These are phyloP conservation scores for Hemicordylus capensis DNA, from an alignment of 2,113 vertebrate genomes.

Conservation along the genomic window DNA sequence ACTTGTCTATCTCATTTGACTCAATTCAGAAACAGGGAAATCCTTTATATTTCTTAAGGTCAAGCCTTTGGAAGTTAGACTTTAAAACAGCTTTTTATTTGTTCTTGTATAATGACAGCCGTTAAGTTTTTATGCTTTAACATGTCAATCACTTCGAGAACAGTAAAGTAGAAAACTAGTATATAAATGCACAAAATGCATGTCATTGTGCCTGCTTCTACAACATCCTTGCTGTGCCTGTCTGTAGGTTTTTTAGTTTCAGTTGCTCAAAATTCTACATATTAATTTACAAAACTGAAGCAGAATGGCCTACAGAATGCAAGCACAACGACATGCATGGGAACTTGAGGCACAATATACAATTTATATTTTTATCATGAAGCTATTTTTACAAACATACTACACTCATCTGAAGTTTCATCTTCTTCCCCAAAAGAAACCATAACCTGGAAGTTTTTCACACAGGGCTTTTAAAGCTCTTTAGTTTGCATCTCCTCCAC, in stretches of 20 bases:
- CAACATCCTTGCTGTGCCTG: too few relatives aligned
- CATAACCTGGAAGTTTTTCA: too few relatives aligned
- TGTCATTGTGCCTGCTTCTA: background rate
- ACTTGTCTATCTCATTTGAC: too few relatives aligned
- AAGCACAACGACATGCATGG: background rate
- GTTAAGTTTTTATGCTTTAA: background rate
- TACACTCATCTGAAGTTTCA: background rate
- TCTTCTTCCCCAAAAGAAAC: background rate
- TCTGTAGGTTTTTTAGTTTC: too few relatives aligned
- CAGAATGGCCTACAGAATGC: background rate
- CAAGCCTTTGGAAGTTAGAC: background rate
- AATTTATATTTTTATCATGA: conserved; percentile 13
- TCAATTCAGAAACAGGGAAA: too few relatives aligned
- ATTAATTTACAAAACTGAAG: too few relatives aligned
- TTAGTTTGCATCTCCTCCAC: too few relatives aligned
- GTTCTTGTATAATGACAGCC: background rate
- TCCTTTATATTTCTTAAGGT: too few relatives aligned
- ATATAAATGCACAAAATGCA: background rate
- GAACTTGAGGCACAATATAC: background rate
- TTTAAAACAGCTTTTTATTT: background rate
- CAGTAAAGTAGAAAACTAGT: background rate
- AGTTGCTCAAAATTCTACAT: too few relatives aligned
- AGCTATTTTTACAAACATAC: background rate
- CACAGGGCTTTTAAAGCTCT: too few relatives aligned
- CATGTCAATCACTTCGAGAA: too few relatives aligned